A percentile compares a stretch with the other conserved stretches of the same genome.
These are phyloP conservation scores for Cettia cetti DNA, from an alignment of 2,113 vertebrate species.

Conservation along the genomic window DNA sequence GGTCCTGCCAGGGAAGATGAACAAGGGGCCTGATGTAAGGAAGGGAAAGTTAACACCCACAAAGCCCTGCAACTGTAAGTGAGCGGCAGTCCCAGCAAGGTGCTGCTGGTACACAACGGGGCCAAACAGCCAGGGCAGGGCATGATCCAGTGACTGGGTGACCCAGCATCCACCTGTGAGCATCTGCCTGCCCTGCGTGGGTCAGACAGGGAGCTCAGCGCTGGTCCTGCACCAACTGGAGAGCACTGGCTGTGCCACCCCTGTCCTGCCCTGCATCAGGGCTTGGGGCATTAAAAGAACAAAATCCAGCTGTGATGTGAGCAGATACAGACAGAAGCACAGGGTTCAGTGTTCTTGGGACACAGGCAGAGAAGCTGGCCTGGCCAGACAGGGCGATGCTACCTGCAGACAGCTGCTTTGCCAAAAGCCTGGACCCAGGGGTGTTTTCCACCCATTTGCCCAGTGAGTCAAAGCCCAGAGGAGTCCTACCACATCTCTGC, in stretches of 20 bases:
- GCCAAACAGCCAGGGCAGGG: neutral
- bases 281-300: neutral
- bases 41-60: neutral
- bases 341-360: too few species aligned
- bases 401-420: neutral
- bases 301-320: neutral
- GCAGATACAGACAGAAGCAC: neutral
- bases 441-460: neutral
- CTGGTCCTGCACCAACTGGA: neutral
- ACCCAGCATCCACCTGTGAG: accelerated
- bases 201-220: neutral
- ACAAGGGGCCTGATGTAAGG: neutral
- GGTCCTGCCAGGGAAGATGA: neutral
- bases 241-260: neutral
- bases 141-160: neutral
- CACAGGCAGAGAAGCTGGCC: neutral
- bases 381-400: accelerated
- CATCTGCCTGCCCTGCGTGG: accelerated
- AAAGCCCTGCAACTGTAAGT: accelerated
- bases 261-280: neutral
- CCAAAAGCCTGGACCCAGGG: neutral
- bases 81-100: accelerated
- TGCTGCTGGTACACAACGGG: neutral
- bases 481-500: neutral
- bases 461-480: neutral